Percentiles rank a stretch among this genome's conserved stretches.
phyloP scores from a whole-genome alignment of 2,113 vertebrate genomes.

The Numenius arquata region DNA sequence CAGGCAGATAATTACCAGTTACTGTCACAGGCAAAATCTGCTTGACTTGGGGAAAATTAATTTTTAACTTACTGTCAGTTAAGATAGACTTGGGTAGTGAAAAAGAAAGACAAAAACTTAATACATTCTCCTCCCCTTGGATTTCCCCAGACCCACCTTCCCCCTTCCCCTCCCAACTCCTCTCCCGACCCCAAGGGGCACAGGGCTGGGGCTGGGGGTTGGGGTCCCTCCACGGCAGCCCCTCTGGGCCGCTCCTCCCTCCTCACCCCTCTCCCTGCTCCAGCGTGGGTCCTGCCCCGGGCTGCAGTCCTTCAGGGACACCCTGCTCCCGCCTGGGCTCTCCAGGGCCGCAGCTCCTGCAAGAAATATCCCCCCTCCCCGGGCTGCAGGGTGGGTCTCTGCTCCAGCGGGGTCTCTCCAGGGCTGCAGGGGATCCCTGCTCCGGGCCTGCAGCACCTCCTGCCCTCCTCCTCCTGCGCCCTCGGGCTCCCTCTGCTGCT shows the following conservation, averaged over 20 bases:
- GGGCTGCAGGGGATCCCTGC: too few species aligned
- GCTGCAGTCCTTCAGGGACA: not conserved
- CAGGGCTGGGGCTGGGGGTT: not conserved
- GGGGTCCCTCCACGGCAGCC: not conserved
- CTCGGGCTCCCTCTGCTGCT: not conserved
- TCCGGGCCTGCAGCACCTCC: not conserved
- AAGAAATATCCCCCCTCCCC: too few species aligned
- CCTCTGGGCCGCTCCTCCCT: not conserved
- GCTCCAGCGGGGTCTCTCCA: too few species aligned
- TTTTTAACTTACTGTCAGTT: not conserved
- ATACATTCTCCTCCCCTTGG: accelerated
- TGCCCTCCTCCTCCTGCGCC: not conserved
- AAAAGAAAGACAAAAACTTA: not conserved
- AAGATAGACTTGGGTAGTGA: not conserved
- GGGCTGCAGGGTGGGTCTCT: too few species aligned
- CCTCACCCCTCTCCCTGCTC: not conserved
- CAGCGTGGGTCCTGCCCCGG: too few species aligned
- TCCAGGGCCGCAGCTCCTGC: too few species aligned
- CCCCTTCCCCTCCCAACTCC: accelerated
- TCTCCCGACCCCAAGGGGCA: not conserved
- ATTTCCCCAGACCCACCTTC: not conserved
- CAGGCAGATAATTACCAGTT: not conserved
- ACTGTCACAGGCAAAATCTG: not conserved
- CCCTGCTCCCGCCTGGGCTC: too few species aligned
- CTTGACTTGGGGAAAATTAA: not conserved